Percentiles rank a stretch among this genome's conserved stretches.
Evolutionary conservation across 2,797 vertebrate genomes (phyloP).

Genomic region (Numenius phaeopus): DNA sequence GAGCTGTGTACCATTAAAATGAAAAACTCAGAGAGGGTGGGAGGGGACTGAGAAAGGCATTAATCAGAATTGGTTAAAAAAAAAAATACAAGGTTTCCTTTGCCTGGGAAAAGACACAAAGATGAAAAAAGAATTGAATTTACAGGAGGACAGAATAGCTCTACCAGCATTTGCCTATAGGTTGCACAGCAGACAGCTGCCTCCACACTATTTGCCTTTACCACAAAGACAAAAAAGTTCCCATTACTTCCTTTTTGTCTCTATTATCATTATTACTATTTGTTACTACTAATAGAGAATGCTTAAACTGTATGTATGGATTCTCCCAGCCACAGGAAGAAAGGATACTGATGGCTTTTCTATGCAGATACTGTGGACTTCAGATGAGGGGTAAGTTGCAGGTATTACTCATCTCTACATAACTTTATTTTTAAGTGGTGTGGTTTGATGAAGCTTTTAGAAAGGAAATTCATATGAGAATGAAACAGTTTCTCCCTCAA

Average conservation of each 20-base stretch:
- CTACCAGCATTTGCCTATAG: neutral
- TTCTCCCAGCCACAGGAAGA: neutral
- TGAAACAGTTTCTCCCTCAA: neutral
- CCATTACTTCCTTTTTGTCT: neutral
- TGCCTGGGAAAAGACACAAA: neutral
- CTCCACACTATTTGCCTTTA: neutral
- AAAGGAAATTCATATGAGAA: neutral
- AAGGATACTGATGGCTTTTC: neutral
- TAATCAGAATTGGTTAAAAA: slow-evolving; percentile 30
- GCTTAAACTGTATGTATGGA: neutral
- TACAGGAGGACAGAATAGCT: neutral
- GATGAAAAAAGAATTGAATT: neutral
- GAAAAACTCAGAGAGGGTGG: slow-evolving; percentile 37
- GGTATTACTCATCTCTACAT: neutral
- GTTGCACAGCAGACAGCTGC: neutral
- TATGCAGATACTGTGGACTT: neutral
- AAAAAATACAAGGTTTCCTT: neutral
- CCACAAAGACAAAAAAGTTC: neutral
- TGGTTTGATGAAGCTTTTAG: neutral
- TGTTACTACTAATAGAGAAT: neutral
- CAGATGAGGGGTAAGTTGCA: neutral
- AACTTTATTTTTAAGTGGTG: neutral
- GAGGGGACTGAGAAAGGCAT: neutral
- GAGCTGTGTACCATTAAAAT: slow-evolving; percentile 51
- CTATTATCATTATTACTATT: neutral